Evolutionary conservation across 2,113 vertebrate genomes (phyloP).

Genomic region (Pseudopipra pipra): DNA sequence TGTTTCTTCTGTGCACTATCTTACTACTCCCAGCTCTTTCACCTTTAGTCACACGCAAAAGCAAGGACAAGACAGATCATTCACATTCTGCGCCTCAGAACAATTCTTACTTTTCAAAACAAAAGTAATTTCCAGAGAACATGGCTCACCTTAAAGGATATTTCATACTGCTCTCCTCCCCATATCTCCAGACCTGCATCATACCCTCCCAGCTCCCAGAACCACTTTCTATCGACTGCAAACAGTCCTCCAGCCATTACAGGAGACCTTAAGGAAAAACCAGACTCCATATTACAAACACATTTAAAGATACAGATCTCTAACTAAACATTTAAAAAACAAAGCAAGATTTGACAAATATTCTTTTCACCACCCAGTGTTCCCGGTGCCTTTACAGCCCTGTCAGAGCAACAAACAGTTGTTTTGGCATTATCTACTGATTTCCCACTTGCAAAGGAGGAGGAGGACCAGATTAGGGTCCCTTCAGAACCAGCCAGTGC

Average conservation of each 20-base stretch:
- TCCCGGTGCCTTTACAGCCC: neutral
- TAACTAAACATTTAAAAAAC: conserved; percentile 22
- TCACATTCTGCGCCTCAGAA: neutral
- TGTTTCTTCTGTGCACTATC: neutral
- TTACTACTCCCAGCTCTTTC: neutral
- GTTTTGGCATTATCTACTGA: neutral
- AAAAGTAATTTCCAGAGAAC: conserved; percentile 29
- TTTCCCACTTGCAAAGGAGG: neutral
- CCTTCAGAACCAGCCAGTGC: conserved; percentile 9
- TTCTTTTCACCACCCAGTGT: neutral
- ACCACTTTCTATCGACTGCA: conserved; percentile 96
- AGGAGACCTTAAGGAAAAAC: conserved; percentile 85
- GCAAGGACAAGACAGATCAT: conserved; percentile 22
- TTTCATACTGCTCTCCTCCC: conserved; percentile 88
- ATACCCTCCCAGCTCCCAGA: conserved; percentile 87
- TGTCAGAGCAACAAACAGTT: neutral
- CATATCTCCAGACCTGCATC: conserved; percentile 87
- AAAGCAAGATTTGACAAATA: conserved; percentile 15
- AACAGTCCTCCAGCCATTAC: conserved; percentile 99
- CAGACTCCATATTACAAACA: conserved; percentile 60
- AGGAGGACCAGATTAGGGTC: conserved; percentile 3
- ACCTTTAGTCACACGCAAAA: neutral
- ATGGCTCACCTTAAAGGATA: conserved; percentile 86
- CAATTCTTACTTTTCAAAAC: conserved; percentile 29
- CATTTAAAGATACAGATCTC: conserved; percentile 3